phyloP scores from a whole-genome alignment of 2,797 vertebrate species.

The Poecile montanus region DNA sequence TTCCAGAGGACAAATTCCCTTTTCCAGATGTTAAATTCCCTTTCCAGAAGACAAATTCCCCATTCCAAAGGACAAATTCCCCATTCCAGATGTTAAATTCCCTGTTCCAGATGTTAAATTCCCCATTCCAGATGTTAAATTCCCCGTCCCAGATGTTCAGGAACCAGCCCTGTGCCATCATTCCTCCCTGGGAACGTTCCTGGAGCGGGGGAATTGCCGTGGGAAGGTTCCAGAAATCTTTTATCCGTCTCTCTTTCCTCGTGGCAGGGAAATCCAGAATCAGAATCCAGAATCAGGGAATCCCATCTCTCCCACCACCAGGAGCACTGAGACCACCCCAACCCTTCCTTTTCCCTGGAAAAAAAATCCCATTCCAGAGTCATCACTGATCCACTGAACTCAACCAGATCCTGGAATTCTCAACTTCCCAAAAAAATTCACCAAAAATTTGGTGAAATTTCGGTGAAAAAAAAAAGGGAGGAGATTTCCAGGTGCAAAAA shows the following conservation, averaged over 20 bases:
- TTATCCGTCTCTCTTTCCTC: neutral
- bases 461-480: neutral
- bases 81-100: too few relatives aligned
- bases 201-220: rapidly evolving
- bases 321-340: neutral
- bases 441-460: neutral
- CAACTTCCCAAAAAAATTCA: neutral
- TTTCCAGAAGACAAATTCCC: too few relatives aligned
- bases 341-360: neutral
- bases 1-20: too few relatives aligned
- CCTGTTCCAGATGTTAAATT: too few relatives aligned
- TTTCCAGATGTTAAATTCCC: too few relatives aligned
- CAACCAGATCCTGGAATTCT: neutral
- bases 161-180: neutral
- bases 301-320: rapidly evolving
- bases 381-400: neutral
- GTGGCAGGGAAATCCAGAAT: neutral
- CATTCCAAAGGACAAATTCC: too few relatives aligned
- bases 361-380: neutral
- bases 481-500: neutral
- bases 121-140: too few relatives aligned
- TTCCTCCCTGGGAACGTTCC: neutral
- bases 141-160: neutral
- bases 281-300: neutral
- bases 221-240: neutral